Evolutionary conservation across 2,888 invertebrate genomes (phyloP), one percentile per base, ranked within the genome.

Genomic region (Melanargia galathea): DNA sequence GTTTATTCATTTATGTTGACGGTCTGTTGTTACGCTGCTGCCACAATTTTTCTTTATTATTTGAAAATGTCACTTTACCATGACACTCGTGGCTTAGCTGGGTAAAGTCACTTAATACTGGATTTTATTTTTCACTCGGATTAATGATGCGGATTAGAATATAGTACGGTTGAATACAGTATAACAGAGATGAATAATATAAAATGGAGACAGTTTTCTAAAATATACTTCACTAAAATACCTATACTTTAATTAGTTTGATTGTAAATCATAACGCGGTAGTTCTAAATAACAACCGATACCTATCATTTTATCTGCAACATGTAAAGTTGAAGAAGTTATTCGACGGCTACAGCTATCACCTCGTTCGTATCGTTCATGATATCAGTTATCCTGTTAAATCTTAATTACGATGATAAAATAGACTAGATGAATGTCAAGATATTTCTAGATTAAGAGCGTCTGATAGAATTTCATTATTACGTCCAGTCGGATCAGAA

Each of bases 1-100:
- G 65, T 61, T 67, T 67, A 71, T 77, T 80, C 70, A 71, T 72
- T 80, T 16, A 13, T 79, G 82, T 77, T 81, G 82, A 85, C 83
- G 80, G 80, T 76, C 63, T 59, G 51, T 54, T 69, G 60, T 51
- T 46, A 20, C 43, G 57, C 58, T 49, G 57, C 58, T 33, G 40
- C 43, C 45, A 35, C 49, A 45, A 38, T 30, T 65, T 60, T 56
- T 40, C 49, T 59, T 59, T 26, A 40, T 58, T 48, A 58, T 48
- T 35, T 30, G 35, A 48, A 58, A 22, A 35, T 59, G 59, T 35
- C 49, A 40, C 38, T 59, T 40, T 45, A 16, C 51, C 45, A 22
- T 22, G 45, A 16, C 26, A 43, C 8, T 16, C 18, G 18, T 2
- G 35, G 35, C 33, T 35, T 35, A 20, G 51, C 20, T 18, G 5